These are phyloP conservation scores for Serinus canaria DNA, from an alignment of 2,113 vertebrate species.

Conservation along the genomic window DNA sequence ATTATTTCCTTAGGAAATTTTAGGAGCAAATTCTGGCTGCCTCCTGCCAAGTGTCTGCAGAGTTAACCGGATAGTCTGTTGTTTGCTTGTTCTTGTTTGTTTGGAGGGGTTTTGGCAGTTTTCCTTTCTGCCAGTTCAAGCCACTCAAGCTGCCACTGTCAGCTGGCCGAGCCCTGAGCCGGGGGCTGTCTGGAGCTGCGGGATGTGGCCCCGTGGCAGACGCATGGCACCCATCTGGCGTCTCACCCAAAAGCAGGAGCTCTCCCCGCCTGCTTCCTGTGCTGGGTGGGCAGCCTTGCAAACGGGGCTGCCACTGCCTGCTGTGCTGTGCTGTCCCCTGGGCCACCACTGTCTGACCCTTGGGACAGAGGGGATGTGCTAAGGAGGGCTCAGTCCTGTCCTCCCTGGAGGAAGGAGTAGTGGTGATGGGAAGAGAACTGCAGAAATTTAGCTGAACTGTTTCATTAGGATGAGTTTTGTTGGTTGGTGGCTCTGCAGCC, in stretches of 20 bases:
- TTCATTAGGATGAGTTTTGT: neutral
- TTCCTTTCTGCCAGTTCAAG: constrained; percentile 41
- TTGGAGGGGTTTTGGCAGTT: constrained; percentile 36
- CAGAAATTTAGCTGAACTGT: neutral
- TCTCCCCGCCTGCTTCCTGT: neutral
- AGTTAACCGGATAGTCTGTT: neutral
- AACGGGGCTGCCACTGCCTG: neutral
- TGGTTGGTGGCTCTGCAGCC: fast-evolving
- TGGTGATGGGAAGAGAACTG: neutral
- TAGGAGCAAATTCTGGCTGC: neutral
- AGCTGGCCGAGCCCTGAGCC: constrained; percentile 7
- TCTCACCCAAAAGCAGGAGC: neutral
- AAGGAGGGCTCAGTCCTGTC: fast-evolving
- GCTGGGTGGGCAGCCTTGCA: fast-evolving
- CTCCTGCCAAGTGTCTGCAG: neutral
- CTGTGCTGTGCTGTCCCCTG: neutral
- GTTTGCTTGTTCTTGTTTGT: constrained; percentile 33
- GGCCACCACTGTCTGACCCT: neutral
- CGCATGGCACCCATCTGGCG: neutral
- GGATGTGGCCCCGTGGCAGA: neutral
- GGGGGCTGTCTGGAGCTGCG: neutral
- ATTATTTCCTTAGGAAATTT: constrained; percentile 34
- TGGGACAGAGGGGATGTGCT: neutral
- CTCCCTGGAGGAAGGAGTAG: neutral
- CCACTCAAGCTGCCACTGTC: constrained; percentile 30